These are phyloP conservation scores for Scomber colias DNA, from an alignment of 2,113 vertebrate species.

Conservation along the genomic window DNA sequence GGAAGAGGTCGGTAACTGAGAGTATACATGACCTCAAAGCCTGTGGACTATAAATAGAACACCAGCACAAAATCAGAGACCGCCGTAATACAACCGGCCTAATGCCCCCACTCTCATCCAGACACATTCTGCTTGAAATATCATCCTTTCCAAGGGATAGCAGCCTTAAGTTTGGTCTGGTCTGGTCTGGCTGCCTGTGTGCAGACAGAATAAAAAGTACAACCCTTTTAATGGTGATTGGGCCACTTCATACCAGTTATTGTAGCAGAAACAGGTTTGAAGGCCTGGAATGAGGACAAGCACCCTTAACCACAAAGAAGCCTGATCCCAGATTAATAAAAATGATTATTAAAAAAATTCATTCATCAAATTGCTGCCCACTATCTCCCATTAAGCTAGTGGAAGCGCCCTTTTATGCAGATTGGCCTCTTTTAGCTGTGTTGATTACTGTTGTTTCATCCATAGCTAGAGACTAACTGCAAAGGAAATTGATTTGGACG, in stretches of 20 bases:
- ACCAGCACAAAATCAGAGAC: conserved; percentile 23
- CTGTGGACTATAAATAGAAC: conserved; percentile 38
- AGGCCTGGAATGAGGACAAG: background rate
- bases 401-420: background rate
- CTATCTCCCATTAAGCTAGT: background rate
- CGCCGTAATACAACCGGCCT: conserved; percentile 37
- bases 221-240: conserved; percentile 5
- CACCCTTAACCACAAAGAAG: too few species aligned
- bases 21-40: conserved; percentile 14
- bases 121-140: conserved; percentile 46
- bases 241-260: background rate
- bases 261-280: conserved; percentile 23
- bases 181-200: conserved; percentile 14
- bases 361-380: background rate
- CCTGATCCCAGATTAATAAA: background rate
- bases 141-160: conserved; percentile 11
- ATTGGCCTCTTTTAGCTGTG: background rate
- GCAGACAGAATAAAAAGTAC: conserved; percentile 10
- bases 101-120: conserved; percentile 24
- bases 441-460: conserved; percentile 13
- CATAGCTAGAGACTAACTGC: background rate
- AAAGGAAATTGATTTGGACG: conserved; percentile 15
- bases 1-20: background rate
- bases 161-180: background rate
- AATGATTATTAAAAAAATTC: background rate